Conservation (phyloP, 2,113 vertebrate species). For the Clupea harengus region DNA sequence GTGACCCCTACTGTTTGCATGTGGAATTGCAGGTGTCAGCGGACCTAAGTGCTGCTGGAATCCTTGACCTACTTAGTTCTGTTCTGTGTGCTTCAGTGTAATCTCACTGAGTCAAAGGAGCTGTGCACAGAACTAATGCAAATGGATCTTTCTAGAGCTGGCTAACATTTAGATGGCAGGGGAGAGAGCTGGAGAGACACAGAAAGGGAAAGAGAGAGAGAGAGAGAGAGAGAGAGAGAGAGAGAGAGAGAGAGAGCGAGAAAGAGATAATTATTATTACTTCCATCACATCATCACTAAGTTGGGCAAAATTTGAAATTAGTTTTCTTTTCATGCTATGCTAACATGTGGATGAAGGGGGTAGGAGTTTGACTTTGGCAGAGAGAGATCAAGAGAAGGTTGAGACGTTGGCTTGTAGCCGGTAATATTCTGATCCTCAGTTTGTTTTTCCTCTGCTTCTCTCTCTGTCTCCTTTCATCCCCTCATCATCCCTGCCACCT, state of each 20-base stretch:
- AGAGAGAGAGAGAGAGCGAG: not conserved
- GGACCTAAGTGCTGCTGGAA: slow-evolving; percentile 33
- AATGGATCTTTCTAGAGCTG: slow-evolving; percentile 38
- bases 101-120: slow-evolving; percentile 44
- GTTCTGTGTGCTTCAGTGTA: slow-evolving; percentile 31
- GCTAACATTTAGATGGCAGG: slow-evolving; percentile 26
- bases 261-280: not conserved
- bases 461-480: too few species aligned
- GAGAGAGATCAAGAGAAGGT: too few species aligned
- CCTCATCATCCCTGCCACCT: too few species aligned
- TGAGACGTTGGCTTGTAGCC: too few species aligned
- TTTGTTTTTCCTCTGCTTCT: too few species aligned
- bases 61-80: slow-evolving; percentile 56
- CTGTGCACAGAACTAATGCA: slow-evolving; percentile 46
- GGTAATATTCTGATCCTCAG: too few species aligned
- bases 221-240: not conserved
- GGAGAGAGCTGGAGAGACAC: not conserved
- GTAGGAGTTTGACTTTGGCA: too few species aligned
- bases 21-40: not conserved
- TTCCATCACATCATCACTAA: too few species aligned
- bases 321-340: too few species aligned
- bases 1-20: slow-evolving; percentile 48
- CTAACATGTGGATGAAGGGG: too few species aligned
- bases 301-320: too few species aligned
- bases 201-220: not conserved